These are phyloP conservation scores for Odobenus rosmarus DNA, from an alignment of 2,113 vertebrate species.

Conservation along the genomic window DNA sequence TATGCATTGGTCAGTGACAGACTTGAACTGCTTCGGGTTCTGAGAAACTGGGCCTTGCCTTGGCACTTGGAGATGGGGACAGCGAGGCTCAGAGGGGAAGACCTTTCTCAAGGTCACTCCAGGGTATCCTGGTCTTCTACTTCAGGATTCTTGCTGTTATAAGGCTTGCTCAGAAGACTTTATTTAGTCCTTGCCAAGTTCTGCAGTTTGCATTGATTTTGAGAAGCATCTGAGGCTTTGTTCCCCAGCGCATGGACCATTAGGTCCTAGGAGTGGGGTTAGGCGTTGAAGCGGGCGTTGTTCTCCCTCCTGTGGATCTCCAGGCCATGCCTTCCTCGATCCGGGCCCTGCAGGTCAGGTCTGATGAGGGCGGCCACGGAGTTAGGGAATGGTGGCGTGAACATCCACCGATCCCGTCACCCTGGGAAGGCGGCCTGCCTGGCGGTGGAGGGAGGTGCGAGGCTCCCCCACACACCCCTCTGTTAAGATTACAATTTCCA, in stretches of 20 bases:
- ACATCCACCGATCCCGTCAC: constrained; percentile 15
- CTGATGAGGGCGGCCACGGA: not conserved
- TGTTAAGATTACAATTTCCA: constrained; percentile 75
- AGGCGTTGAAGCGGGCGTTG: not conserved
- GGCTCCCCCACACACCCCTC: constrained; percentile 45
- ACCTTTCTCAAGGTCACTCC: not conserved
- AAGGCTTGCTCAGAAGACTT: not conserved
- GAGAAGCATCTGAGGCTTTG: not conserved
- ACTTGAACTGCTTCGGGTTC: not conserved
- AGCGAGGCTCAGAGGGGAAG: not conserved
- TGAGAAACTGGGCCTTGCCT: not conserved
- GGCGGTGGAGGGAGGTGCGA: not conserved
- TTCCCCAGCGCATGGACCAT: not conserved
- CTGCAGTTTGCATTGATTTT: not conserved
- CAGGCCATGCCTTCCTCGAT: not conserved
- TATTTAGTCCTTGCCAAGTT: not conserved
- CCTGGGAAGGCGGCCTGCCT: constrained; percentile 16
- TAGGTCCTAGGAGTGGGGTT: not conserved
- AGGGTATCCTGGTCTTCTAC: not conserved
- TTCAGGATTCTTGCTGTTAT: not conserved
- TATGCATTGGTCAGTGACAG: not conserved
- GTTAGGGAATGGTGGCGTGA: constrained; percentile 24
- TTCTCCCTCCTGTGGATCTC: not conserved
- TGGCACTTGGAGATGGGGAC: not conserved
- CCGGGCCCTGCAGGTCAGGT: not conserved